Evolutionary conservation across 1,140 invertebrate genomes (phyloP).

Genomic region (Platorchestia sp.): DNA sequence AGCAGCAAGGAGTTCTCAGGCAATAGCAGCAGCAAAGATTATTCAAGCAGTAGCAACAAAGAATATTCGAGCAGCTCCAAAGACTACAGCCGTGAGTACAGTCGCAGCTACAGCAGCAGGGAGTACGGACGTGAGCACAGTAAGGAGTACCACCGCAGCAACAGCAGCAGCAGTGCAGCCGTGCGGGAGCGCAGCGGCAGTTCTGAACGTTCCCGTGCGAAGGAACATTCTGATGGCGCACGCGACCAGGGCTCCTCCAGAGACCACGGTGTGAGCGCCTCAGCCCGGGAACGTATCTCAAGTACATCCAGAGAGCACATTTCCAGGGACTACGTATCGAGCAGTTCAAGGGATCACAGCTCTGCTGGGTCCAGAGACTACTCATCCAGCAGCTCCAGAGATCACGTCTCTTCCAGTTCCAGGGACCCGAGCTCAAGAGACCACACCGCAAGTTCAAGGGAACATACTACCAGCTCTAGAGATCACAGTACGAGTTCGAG

Average conservation of each 20-base stretch:
- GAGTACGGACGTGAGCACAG: slow-evolving; percentile 54
- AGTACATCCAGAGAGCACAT: slow-evolving; percentile 58
- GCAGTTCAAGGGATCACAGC: slow-evolving; percentile 55
- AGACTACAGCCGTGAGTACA: slow-evolving; percentile 56
- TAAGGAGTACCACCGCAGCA: slow-evolving; percentile 51
- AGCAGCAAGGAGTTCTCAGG: background rate
- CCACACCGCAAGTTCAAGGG: slow-evolving; percentile 42
- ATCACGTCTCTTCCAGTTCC: slow-evolving; percentile 55
- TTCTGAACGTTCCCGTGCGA: background rate
- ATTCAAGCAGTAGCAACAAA: background rate
- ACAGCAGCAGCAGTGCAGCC: slow-evolving; percentile 29
- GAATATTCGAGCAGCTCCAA: slow-evolving; percentile 4
- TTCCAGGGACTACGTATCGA: slow-evolving; percentile 60
- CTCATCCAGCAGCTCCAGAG: slow-evolving; percentile 42
- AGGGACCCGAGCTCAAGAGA: slow-evolving; percentile 58
- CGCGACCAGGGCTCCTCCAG: slow-evolving; percentile 8
- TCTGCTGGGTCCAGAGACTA: slow-evolving; percentile 41
- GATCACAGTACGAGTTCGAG: background rate
- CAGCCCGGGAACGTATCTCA: slow-evolving; percentile 56
- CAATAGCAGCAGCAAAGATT: background rate
- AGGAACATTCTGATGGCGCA: slow-evolving; percentile 55
- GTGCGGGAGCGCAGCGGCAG: slow-evolving; percentile 34
- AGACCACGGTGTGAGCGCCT: slow-evolving; percentile 30
- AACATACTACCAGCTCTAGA: slow-evolving; percentile 50
- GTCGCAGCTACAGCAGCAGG: slow-evolving; percentile 27